phyloP scores from a whole-genome alignment of 2,888 invertebrate genomes.

The Eristalis pertinax region DNA sequence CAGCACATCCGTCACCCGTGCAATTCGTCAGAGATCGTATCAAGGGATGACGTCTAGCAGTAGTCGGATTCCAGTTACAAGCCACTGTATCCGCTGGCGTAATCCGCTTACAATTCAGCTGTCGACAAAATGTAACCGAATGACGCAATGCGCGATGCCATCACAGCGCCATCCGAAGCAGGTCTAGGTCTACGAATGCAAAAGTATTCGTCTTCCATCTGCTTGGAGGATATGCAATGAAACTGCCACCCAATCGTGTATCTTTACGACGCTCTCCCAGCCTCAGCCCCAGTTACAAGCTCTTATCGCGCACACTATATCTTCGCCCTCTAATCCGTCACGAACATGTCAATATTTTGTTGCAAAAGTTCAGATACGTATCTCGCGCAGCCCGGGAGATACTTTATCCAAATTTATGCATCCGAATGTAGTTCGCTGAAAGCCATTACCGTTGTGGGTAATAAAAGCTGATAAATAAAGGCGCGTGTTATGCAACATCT shows the following conservation, averaged over 20 bases:
- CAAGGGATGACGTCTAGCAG: background rate
- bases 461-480: background rate
- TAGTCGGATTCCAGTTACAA: background rate
- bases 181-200: constrained; percentile 7
- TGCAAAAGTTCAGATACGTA: background rate
- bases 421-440: constrained; percentile 15
- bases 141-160: background rate
- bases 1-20: background rate
- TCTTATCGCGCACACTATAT: background rate
- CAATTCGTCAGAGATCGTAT: background rate
- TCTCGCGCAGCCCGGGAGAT: background rate
- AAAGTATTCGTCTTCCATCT: background rate
- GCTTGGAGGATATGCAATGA: background rate
- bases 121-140: background rate
- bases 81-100: background rate
- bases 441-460: constrained; percentile 5
- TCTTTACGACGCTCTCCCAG: background rate
- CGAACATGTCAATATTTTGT: background rate
- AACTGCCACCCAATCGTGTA: background rate
- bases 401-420: constrained; percentile 6
- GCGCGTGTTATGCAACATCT: constrained; percentile 7
- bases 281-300: background rate
- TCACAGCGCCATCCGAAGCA: background rate
- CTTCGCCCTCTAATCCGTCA: background rate
- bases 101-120: background rate